Base-by-base conservation (phyloP, 2,113 vertebrate species). In the Australoheros scitulus region DNA sequence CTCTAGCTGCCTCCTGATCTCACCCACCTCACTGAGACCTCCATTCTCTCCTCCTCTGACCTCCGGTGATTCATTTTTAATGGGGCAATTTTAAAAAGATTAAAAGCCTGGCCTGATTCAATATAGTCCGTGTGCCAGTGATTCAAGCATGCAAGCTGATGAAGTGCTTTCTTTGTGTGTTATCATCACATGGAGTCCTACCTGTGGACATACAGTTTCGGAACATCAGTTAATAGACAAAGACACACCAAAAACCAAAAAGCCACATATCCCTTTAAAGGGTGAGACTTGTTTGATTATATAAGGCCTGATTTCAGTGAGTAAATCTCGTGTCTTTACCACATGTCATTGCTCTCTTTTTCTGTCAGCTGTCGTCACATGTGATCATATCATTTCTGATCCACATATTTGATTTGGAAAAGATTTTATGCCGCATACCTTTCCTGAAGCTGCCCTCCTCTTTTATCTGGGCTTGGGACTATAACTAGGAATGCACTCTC, bases 1-100 rank as follows among this genome's bases (percentile, higher is more conserved):
- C 60, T 47, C 81, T 61, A 76, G 20, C 56, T 75, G 63, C 34
- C 41, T 80, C 26, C 43, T 32, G 43, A 72, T 59, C 57, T 64
- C 70, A 72, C 41, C 20, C 32, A 26, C 50, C 38, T 76, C 17
- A 41, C 61, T 18, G 2, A 81, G 72, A 76, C 59, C 32, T 70
- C 77, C 9, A n/a, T 34, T 58, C 57, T 60, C 20, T 20, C 57
- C 6, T 55, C 47, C 7, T 55, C 22, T 17, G 56, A 75, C 64
- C 43, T 29, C 29, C 20, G 36, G 14, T 76, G 29, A 26, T 72
- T 14, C n/a, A 55, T 55, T 72, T n/a, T 72, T 55, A 72, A 55
- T 55, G 24, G 32, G 9, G 38, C 26, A 57, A 5, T 61, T 68
- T 68, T 17, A 76, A 80, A 13, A 50, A 70, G 11, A 34, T 77